Evolutionary conservation across 2,888 invertebrate genomes (phyloP).

Genomic region (Phlogophora meticulosa): DNA sequence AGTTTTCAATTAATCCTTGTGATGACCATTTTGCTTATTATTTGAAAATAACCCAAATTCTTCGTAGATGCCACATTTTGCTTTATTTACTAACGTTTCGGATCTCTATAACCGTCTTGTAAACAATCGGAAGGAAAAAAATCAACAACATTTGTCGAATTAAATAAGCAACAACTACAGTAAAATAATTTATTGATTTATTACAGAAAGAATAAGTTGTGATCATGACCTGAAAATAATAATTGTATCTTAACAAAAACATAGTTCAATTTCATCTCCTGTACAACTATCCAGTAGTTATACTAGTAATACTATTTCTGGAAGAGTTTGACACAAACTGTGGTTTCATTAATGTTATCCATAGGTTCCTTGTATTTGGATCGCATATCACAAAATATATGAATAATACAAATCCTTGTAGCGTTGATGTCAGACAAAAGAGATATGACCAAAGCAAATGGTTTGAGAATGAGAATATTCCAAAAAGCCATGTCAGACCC

Average conservation of each 20-base stretch:
- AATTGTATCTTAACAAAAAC: background rate
- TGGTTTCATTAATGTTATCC: constrained; percentile 86
- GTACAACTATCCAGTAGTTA: constrained; percentile 66
- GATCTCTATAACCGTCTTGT: background rate
- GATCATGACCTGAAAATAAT: background rate
- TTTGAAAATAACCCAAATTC: constrained; percentile 44
- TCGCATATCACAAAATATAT: constrained; percentile 92
- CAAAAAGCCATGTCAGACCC: constrained; percentile 92
- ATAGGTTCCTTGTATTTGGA: constrained; percentile 88
- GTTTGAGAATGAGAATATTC: constrained; percentile 89
- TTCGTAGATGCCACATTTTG: constrained; percentile 9
- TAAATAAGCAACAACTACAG: constrained; percentile 9
- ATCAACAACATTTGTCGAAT: background rate
- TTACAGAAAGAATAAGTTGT: constrained; percentile 4
- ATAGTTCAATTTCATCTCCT: no score
- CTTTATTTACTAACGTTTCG: constrained; percentile 30
- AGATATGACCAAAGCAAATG: constrained; percentile 91
- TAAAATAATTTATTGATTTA: constrained; percentile 24
- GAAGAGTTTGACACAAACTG: constrained; percentile 75
- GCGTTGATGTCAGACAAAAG: constrained; percentile 92
- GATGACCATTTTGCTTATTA: constrained; percentile 31
- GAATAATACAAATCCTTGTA: constrained; percentile 92
- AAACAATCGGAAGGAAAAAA: background rate
- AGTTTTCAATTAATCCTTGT: background rate
- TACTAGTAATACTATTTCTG: constrained; percentile 81